phyloP scores from a whole-genome alignment of 1,140 invertebrate species.

The Leucophenga varia region DNA sequence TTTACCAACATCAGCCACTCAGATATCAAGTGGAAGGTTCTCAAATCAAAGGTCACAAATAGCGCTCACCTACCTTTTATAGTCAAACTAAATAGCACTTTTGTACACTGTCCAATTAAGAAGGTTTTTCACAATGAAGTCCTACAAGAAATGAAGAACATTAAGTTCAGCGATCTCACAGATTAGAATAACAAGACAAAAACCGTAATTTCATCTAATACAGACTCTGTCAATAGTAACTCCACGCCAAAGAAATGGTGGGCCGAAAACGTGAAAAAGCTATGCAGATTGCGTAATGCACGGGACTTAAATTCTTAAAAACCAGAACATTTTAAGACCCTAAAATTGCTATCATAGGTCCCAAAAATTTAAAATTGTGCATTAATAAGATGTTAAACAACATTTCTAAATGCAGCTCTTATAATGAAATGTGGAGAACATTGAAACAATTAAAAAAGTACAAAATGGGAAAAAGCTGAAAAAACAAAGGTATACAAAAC shows the following conservation, averaged over 20 bases:
- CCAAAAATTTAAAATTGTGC: background rate
- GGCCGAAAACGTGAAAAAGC: background rate
- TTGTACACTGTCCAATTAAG: background rate
- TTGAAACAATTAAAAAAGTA: constrained; percentile 2
- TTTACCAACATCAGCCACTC: too few relatives aligned
- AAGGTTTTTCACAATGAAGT: too few relatives aligned
- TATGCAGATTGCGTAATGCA: too few relatives aligned
- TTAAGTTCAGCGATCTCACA: background rate
- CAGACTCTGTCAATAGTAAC: background rate
- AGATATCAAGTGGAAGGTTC: background rate
- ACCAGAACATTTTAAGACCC: background rate
- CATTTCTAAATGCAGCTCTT: too few relatives aligned
- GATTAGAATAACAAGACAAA: background rate
- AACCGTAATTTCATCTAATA: background rate
- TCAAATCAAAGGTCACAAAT: background rate
- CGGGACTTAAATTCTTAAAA: background rate
- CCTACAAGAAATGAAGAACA: background rate
- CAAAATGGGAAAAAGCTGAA: background rate
- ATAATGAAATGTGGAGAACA: too few relatives aligned
- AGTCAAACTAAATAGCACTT: background rate
- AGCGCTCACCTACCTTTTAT: too few relatives aligned
- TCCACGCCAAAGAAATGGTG: background rate
- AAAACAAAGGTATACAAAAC: background rate
- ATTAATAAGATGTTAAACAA: background rate
- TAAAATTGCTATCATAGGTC: background rate